Evolutionary conservation across 2,797 vertebrate genomes (phyloP).

Genomic region (Smutsia gigantea): DNA sequence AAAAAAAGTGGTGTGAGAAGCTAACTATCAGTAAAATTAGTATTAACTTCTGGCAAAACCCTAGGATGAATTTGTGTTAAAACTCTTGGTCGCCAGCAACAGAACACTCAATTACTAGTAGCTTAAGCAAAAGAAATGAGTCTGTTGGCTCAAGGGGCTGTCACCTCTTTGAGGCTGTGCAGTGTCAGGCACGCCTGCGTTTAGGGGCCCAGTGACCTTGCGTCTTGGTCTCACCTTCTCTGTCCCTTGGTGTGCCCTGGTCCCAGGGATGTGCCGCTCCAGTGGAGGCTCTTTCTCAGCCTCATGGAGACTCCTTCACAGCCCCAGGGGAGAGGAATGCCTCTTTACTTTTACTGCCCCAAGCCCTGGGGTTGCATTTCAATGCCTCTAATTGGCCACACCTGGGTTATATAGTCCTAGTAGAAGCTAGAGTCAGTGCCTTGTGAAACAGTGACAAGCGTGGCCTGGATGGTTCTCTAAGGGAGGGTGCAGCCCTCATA

Average conservation of each 20-base stretch:
- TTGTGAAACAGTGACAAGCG: background rate
- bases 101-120: background rate
- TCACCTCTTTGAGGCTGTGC: background rate
- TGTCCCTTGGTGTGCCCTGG: background rate
- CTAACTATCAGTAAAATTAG: background rate
- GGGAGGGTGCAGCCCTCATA: background rate
- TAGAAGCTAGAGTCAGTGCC: background rate
- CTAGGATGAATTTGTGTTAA: background rate
- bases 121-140: background rate
- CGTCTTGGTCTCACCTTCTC: background rate
- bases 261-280: background rate
- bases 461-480: background rate
- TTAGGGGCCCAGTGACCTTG: background rate
- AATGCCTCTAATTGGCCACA: background rate
- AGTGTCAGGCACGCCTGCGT: background rate
- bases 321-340: background rate
- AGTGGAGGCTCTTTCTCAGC: accelerated
- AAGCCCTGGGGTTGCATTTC: accelerated
- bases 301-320: background rate
- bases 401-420: background rate
- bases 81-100: background rate
- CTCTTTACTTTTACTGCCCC: background rate
- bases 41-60: background rate
- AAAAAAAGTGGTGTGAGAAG: background rate
- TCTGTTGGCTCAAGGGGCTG: background rate